Conservation (phyloP, 1,140 invertebrate genomes). For the Limonius californicus region DNA sequence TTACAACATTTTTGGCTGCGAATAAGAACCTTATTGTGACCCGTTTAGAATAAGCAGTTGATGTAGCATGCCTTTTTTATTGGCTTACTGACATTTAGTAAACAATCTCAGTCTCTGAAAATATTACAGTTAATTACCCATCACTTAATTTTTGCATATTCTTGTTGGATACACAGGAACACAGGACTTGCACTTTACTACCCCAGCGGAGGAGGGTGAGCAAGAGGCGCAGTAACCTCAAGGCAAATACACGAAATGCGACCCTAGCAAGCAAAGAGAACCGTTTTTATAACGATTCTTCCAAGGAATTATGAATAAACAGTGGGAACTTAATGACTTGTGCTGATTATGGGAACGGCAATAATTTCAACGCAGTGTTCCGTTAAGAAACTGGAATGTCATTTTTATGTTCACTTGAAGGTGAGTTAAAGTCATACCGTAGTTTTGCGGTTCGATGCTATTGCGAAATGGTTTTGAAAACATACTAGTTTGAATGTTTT, state of each 20-base stretch:
- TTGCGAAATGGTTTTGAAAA: too few relatives aligned
- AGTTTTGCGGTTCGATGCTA: background rate
- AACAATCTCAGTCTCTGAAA: conserved; percentile 39
- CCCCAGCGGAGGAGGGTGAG: conserved; percentile 4
- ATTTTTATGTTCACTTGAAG: conserved; percentile 35
- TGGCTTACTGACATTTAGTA: conserved; percentile 52
- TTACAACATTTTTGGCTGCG: too few relatives aligned
- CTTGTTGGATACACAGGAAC: conserved; percentile 15
- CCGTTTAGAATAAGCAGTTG: conserved; percentile 27
- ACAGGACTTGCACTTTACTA: conserved; percentile 24
- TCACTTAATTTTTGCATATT: conserved; percentile 41
- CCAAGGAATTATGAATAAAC: conserved; percentile 43
- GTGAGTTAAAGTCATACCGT: conserved; percentile 20
- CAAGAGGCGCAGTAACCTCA: background rate
- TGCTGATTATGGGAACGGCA: conserved; percentile 46
- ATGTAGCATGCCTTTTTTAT: conserved; percentile 55
- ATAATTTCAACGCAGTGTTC: conserved; percentile 44
- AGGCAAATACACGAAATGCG: conserved; percentile 10
- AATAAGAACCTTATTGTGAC: background rate
- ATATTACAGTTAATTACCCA: conserved; percentile 47
- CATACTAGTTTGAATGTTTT: too few relatives aligned
- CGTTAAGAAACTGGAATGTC: conserved; percentile 42
- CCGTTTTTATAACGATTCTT: conserved; percentile 35
- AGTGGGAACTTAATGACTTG: conserved; percentile 47
- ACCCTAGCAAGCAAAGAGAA: conserved; percentile 20